Evolutionary conservation across 2,113 vertebrate species (phyloP), one percentile per base, ranked within the genome.

Genomic region (Hemiprocne comata): DNA sequence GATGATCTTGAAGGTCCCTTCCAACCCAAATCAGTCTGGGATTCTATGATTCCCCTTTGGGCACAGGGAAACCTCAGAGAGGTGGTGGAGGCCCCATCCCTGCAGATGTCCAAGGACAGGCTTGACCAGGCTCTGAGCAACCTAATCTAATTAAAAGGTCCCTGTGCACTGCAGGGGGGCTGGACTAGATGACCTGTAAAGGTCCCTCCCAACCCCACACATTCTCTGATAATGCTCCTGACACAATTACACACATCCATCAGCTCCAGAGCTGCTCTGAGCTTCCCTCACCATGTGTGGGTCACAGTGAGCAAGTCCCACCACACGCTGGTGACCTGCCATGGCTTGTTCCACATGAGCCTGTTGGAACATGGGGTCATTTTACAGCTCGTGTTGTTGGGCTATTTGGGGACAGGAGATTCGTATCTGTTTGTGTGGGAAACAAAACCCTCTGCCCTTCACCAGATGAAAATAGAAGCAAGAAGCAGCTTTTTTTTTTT

Each of bases 301-400:
- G 61, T 19, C 7, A 1, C 1, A 15, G 29, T 1, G 5, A 40
- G 58, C 26, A 5, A 29, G 42, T 19, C 46, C 40, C 2, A 5
- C 40, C 1, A n/a, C n/a, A n/a, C n/a, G n/a, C n/a, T n/a, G n/a
- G 1, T 40, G 40, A 40, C 40, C 40, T 13, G 40, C 13, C 13
- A 11, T 57, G 24, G 17, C 25, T 38, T 20, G 25, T 34, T 73
- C 23, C 29, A 57, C 44, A 1, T 58, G 18, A 66, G 50, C 60
- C 21, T 44, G 38, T 60, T 72, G 0, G 4, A 55, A 34, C 14
- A 6, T 0, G 0, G 58, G 33, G 74, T 53, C 31, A 9, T 61
- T 91, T 29, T 17, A 36, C 58, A 36, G 42, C 54, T 81, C 3
- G 1, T 11, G 17, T n/a, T 25, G 31, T 25, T 62, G 58, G 69